Base-by-base conservation (phyloP, 2,888 invertebrate species). In the Dendrolimus pini region DNA sequence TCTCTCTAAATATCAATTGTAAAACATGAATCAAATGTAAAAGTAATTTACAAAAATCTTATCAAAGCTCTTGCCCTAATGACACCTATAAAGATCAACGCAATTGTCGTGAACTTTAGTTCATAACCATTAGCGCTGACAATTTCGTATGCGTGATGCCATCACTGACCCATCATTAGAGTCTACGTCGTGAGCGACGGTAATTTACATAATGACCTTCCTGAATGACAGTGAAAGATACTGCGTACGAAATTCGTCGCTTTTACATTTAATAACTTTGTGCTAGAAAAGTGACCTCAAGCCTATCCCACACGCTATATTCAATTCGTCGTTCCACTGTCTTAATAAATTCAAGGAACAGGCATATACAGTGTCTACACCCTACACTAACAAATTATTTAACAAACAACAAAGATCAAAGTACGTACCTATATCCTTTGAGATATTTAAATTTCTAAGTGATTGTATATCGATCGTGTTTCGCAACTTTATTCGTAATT, bases 151-250 rank as follows among this genome's bases (percentile, higher is more conserved):
- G 74, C 75, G 75, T 77, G 77, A 72, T 70, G 66, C 69, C 62
- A 66, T 62, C 62, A 64, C 70, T 75, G 77, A 72, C 76, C 78
- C 69, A 66, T 80, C 77, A 79, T 80, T 77, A 75, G 65, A 60
- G 65, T 59, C 62, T 58, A 59, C 41, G 53, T 61, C 65, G 65
- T 63, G 63, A 70, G 68, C 66, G 65, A 66, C 62, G 61, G 69
- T 69, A 72, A 78, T 83, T 80, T 80, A 72, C 72, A 78, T 83
- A 82, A 84, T 80, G 77, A 72, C 78, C 71, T 65, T 60, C 69
- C 74, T 66, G 68, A 79, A 78, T 75, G 72, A 60, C 70, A 65
- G 74, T 71, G 75, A 78, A 79, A 79, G 71, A 76, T 74, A 72
- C 63, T 64, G 64, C 60, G 64, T 65, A 65, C 67, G 60, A 59